These are phyloP conservation scores for Ranitomeya imitator DNA, from an alignment of 2,113 vertebrate species.

Conservation along the genomic window DNA sequence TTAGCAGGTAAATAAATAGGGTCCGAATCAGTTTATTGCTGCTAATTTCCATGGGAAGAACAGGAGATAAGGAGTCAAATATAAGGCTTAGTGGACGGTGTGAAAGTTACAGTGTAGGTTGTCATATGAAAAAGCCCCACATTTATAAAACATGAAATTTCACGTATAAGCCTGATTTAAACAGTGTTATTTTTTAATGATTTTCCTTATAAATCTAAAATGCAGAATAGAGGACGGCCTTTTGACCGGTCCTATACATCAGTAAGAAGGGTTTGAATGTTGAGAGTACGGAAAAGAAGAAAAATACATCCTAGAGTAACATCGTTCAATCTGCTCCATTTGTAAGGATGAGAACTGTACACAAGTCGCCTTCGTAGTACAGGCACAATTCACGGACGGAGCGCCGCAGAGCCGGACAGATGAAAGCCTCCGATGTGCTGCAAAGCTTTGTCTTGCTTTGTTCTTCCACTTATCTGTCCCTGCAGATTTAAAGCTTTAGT, in stretches of 20 bases:
- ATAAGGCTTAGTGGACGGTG: too few species aligned
- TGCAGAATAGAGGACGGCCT: neutral
- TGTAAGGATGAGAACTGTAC: neutral
- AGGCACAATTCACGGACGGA: slow-evolving; percentile 7
- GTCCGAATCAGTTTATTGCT: too few species aligned
- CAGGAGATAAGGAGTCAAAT: too few species aligned
- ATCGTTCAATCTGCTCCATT: neutral
- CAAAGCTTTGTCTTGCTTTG: slow-evolving; percentile 53
- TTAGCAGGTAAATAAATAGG: too few species aligned
- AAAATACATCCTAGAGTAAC: neutral
- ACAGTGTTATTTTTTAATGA: too few species aligned
- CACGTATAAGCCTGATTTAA: too few species aligned
- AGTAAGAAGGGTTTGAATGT: neutral
- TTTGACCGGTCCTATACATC: neutral
- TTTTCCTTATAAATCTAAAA: neutral
- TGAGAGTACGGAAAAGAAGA: neutral
- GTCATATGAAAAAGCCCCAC: too few species aligned
- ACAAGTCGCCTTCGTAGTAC: neutral
- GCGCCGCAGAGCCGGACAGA: slow-evolving; percentile 15
- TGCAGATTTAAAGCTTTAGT: slow-evolving; percentile 7
- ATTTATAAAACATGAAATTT: too few species aligned
- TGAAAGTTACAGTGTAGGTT: too few species aligned
- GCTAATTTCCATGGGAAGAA: too few species aligned
- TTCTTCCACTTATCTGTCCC: slow-evolving; percentile 45
- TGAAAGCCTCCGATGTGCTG: slow-evolving; percentile 59